Evolutionary conservation across 2,113 vertebrate genomes (phyloP).

Genomic region (Atlantisia rogersi): DNA sequence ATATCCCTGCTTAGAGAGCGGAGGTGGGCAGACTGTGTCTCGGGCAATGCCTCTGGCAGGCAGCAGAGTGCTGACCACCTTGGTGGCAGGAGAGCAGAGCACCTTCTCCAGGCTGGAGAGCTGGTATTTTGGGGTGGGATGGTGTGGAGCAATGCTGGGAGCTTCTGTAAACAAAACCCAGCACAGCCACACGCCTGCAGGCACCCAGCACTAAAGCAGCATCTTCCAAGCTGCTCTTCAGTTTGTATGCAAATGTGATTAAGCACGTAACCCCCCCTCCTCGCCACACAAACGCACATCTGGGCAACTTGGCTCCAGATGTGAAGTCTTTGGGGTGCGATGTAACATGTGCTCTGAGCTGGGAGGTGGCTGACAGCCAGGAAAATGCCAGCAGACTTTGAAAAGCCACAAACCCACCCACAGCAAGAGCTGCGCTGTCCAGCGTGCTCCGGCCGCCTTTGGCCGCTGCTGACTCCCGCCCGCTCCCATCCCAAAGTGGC

Average conservation of each 20-base stretch:
- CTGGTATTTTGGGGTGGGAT: neutral
- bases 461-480: neutral
- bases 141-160: neutral
- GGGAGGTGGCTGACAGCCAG: constrained; percentile 45
- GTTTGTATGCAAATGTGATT: neutral
- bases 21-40: neutral
- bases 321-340: constrained; percentile 22
- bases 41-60: neutral
- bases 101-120: neutral
- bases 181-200: neutral
- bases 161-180: neutral
- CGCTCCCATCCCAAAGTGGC: neutral
- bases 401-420: constrained; percentile 49
- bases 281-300: neutral
- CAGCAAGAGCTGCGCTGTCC: constrained; percentile 43
- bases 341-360: constrained; percentile 36
- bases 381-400: constrained; percentile 51
- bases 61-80: neutral
- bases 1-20: neutral
- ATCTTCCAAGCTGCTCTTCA: neutral
- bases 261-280: neutral
- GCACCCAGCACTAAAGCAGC: neutral
- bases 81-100: neutral
- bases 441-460: constrained; percentile 12
- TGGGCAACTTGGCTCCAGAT: constrained; percentile 47